Conservation (phyloP, 2,888 invertebrate genomes). For the Auanema freiburgensis region DNA sequence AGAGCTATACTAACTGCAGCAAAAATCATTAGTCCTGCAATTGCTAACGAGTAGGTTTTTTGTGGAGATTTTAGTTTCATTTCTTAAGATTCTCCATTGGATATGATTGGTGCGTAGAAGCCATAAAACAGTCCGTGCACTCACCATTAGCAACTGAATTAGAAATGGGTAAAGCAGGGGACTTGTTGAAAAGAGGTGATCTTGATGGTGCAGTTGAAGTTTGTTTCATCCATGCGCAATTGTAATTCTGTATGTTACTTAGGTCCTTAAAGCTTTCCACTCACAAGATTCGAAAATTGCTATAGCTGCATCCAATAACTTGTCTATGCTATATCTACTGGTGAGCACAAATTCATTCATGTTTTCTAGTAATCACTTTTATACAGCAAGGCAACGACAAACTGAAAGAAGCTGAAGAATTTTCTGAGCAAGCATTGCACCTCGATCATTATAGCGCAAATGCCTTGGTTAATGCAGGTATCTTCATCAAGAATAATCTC, state of each 20-base stretch:
- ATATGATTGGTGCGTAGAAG: constrained; percentile 79
- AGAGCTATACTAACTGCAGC: constrained; percentile 82
- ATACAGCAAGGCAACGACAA: constrained; percentile 77
- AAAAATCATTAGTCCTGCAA: constrained; percentile 83
- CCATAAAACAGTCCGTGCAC: constrained; percentile 84
- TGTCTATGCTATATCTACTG: constrained; percentile 81
- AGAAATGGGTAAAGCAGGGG: constrained; percentile 79
- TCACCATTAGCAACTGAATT: constrained; percentile 81
- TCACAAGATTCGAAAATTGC: constrained; percentile 81
- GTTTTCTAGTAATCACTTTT: not conserved
- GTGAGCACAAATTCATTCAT: constrained; percentile 67
- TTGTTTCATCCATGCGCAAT: not conserved
- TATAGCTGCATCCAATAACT: constrained; percentile 81
- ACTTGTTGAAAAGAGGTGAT: constrained; percentile 38
- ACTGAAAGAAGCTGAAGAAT: constrained; percentile 75
- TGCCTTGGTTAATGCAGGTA: constrained; percentile 78
- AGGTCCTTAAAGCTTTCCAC: constrained; percentile 61
- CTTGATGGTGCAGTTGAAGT: constrained; percentile 38
- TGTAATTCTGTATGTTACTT: not conserved
- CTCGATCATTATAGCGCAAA: constrained; percentile 78
- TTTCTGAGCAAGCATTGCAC: constrained; percentile 76
- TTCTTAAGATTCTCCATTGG: constrained; percentile 21
- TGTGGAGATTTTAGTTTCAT: not conserved
- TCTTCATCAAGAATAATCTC: not conserved
- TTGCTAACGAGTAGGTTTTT: constrained; percentile 70